These are phyloP conservation scores for Drosophila mojavensis DNA, from an alignment of 1,140 invertebrate genomes.

Conservation along the genomic window DNA sequence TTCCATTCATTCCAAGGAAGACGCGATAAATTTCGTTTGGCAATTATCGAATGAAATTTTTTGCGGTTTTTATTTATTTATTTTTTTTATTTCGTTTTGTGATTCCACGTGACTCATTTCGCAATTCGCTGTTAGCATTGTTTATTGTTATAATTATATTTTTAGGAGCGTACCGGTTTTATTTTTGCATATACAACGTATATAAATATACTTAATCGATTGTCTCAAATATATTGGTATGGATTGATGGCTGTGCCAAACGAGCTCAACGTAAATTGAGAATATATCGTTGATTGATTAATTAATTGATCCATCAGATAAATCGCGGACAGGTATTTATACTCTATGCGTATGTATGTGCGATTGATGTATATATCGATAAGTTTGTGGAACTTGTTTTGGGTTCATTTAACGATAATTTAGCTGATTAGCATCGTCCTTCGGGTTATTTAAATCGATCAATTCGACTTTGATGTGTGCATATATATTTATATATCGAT, in stretches of 20 bases:
- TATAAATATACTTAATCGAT: neutral
- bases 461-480: too few relatives aligned
- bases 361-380: too few relatives aligned
- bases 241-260: neutral
- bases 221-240: constrained; percentile 3
- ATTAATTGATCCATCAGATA: constrained; percentile 7
- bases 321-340: neutral
- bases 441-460: neutral
- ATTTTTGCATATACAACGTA: neutral
- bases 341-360: too few relatives aligned
- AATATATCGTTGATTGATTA: constrained; percentile 15
- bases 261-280: neutral
- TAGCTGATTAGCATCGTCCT: too few relatives aligned
- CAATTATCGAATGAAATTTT: constrained; percentile 31
- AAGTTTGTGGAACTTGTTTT: too few relatives aligned
- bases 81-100: too few relatives aligned
- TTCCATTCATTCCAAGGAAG: constrained; percentile 21
- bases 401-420: too few relatives aligned
- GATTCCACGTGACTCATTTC: constrained; percentile 28
- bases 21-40: constrained; percentile 25
- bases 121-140: constrained; percentile 24
- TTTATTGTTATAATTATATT: constrained; percentile 25
- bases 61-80: constrained; percentile 19
- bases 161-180: constrained; percentile 14
- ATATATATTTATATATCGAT: too few relatives aligned